Conservation (phyloP, 2,888 invertebrate species). For the Chrysomela aeneicollis region DNA sequence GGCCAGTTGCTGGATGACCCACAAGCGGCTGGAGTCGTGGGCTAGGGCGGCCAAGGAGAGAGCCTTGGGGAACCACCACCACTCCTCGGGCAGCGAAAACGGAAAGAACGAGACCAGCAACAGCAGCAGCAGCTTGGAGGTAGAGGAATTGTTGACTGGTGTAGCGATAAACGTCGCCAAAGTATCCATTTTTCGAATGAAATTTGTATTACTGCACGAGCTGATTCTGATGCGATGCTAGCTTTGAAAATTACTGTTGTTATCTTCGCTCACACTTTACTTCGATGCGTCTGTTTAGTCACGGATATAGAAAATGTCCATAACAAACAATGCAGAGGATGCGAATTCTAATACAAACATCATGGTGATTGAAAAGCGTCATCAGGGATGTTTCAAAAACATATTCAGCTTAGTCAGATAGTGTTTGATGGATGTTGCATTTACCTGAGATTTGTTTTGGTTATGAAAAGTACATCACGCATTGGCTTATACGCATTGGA, state of each 20-base stretch:
- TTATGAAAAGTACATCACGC: constrained; percentile 20
- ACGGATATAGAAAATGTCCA: no score
- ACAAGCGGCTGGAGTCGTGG: constrained; percentile 80
- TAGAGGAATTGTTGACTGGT: constrained; percentile 34
- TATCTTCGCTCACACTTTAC: no score
- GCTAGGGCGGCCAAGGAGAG: constrained; percentile 77
- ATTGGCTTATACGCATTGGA: constrained; percentile 31
- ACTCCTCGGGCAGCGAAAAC: constrained; percentile 46
- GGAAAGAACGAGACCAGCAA: constrained; percentile 62
- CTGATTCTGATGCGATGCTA: no score
- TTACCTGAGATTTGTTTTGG: constrained; percentile 15
- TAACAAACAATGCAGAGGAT: no score
- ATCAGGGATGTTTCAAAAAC: neutral
- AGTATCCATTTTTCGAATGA: no score
- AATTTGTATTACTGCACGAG: no score
- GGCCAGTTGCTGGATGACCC: constrained; percentile 79
- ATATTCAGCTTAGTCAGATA: no score
- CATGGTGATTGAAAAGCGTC: no score
- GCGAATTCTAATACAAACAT: no score
- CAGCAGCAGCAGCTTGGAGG: constrained; percentile 59
- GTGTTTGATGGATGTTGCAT: neutral
- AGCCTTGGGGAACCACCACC: constrained; percentile 59
- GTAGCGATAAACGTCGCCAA: neutral
- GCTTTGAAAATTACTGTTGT: no score
- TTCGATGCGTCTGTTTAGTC: no score